Conservation (phyloP, 2,888 invertebrate species). For the Pammene fasciana region DNA sequence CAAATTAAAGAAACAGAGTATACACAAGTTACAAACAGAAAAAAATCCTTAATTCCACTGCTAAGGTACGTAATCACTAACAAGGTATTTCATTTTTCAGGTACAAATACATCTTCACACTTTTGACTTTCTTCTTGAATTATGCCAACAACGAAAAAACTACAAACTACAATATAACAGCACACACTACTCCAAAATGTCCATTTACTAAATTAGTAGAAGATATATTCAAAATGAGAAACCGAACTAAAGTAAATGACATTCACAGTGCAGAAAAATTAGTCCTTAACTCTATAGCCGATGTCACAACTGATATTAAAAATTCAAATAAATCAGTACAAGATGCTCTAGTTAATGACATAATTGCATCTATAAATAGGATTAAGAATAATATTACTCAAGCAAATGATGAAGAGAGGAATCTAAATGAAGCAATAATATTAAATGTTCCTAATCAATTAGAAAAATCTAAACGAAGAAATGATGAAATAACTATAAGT, state of each 20-base stretch:
- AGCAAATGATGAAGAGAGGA: constrained; percentile 53
- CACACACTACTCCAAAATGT: constrained; percentile 63
- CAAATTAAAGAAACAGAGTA: too few species aligned
- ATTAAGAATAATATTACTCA: constrained; percentile 71
- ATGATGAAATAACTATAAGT: constrained; percentile 47
- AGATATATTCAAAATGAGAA: constrained; percentile 73
- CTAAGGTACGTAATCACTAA: too few species aligned
- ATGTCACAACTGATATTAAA: constrained; percentile 59
- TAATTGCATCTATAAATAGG: constrained; percentile 75
- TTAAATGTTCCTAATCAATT: constrained; percentile 53
- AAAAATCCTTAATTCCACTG: too few species aligned
- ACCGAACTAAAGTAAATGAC: constrained; percentile 55
- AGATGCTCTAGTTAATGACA: constrained; percentile 71
- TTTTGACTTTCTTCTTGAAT: constrained; percentile 50
- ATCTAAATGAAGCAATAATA: constrained; percentile 73
- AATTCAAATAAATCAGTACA: constrained; percentile 59
- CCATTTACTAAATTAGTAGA: constrained; percentile 74
- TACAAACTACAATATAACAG: constrained; percentile 44
- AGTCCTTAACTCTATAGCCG: constrained; percentile 83
- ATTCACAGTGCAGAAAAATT: constrained; percentile 74
- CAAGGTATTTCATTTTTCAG: constrained; percentile 48
- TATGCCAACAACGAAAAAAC: constrained; percentile 49
- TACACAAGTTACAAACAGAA: too few species aligned
- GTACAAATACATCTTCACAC: constrained; percentile 60
- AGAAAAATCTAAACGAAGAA: constrained; percentile 46